Conservation (phyloP, 2,797 vertebrate genomes). For the Podargus strigoides region DNA sequence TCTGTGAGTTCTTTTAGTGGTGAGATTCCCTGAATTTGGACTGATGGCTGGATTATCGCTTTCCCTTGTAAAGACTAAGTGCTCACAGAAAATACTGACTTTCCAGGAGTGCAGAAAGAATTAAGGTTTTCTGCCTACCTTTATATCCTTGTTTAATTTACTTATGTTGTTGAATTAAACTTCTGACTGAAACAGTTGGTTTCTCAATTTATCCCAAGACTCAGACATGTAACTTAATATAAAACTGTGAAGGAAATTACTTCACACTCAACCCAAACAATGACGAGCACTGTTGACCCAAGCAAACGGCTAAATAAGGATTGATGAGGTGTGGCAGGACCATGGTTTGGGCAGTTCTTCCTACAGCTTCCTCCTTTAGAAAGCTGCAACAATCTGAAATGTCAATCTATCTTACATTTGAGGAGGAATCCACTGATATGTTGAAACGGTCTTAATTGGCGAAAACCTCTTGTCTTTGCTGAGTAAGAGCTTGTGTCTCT, state of each 20-base stretch:
- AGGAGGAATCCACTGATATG: neutral
- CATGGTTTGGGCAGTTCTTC: neutral
- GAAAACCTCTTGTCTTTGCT: neutral
- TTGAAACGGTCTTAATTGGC: neutral
- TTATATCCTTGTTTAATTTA: neutral
- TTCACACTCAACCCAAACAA: constrained; percentile 38
- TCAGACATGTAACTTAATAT: neutral
- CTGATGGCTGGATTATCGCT: neutral
- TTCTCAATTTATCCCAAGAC: neutral
- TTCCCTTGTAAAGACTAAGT: neutral
- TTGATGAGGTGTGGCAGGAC: constrained; percentile 2
- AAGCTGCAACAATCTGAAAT: constrained; percentile 25
- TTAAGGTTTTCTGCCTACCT: neutral
- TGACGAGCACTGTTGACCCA: neutral
- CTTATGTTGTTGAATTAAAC: neutral
- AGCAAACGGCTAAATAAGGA: neutral
- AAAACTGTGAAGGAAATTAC: constrained; percentile 41
- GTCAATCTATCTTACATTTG: neutral
- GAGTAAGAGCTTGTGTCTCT: neutral
- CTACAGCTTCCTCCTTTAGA: constrained; percentile 36
- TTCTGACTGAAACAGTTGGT: neutral
- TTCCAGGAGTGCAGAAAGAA: neutral
- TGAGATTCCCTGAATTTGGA: neutral
- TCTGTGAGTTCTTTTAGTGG: neutral
- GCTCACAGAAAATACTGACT: neutral